Evolutionary conservation across 2,888 invertebrate species (phyloP), one percentile per base, ranked within the genome.

Genomic region (Elgonia sp.): DNA sequence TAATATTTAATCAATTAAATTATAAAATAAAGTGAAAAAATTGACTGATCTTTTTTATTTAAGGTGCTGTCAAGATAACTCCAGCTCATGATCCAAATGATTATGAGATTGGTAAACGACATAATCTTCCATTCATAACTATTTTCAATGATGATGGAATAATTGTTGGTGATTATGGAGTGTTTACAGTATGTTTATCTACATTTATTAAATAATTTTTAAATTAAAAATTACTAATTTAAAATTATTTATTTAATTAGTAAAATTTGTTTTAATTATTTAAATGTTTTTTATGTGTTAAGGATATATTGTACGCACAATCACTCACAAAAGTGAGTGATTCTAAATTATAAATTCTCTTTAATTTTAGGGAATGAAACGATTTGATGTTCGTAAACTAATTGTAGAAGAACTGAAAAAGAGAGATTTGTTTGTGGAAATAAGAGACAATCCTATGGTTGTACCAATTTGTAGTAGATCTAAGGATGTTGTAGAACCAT

Each of bases 1-100:
- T n/a, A n/a, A n/a, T n/a, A n/a, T n/a, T n/a, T n/a, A n/a, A n/a
- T n/a, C n/a, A n/a, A n/a, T n/a, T n/a, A n/a, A n/a, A n/a, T n/a
- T n/a, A n/a, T n/a, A n/a, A n/a, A n/a, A n/a, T n/a, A n/a, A n/a
- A n/a, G n/a, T n/a, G n/a, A n/a, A n/a, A n/a, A n/a, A n/a, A n/a
- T n/a, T n/a, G n/a, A n/a, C n/a, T n/a, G n/a, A n/a, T n/a, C n/a
- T n/a, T 29, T 29, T 29, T 29, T 14, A 42, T 89, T 57, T 72
- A 89, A 97, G 98, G 99, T 91, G 99, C 99, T 86, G 99, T 99
- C 0, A 99, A 99, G 95, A 98, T 99, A 87, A 99, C 99, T 0
- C 99, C 99, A 0, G 99, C 99, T 2, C 99, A 99, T 95, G 99
- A 99, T 95, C 97, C 97, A 50, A 98, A 98, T 93, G 99, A 99